Base-by-base conservation (phyloP, 2,113 vertebrate species). In the Anarhynchus alexandrinus region DNA sequence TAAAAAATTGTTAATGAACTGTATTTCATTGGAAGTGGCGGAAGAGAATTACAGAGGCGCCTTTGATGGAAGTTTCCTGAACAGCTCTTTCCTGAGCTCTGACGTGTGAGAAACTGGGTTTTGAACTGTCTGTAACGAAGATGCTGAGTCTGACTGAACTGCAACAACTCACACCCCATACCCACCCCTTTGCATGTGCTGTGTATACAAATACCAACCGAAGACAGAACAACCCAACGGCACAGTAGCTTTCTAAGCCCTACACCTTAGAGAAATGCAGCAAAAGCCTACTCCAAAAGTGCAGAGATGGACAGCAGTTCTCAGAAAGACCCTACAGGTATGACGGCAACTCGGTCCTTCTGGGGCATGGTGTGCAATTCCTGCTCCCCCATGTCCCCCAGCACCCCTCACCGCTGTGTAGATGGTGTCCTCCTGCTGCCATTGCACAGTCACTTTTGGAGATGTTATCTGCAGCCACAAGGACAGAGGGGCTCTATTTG, bases 281-380 rank as follows among this genome's bases (percentile, higher is more conserved):
- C 11, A 61, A 76, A 87, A 88, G 4, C 34, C 45, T 43, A 22
- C 9, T 11, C 19, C 4, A 20, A 9, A 65, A 73, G 21, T 3
- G 3, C 12, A n/a, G 40, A 65, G 38, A 23, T 4, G 13, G 58
- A 2, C 12, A 67, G 16, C 15, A 66, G 0, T 20, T 71, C 22
- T 54, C 2, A 1, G 34, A 22, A 86, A n/a, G 69, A 14, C 42
- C 25, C 29, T 26, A 0, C 5, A n/a, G 36, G 23, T 30, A 4
- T 10, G 34, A 49, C 9, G 27, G 10, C 30, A 80, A 3, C 29
- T 49, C 1, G 0, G 6, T 38, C 23, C 17, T 72, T 12, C 34
- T 45, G 36, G 4, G 17, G 14, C 19, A 27, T 1, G 2, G 18
- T 13, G 25, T 2, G 1, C 22, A 42, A 0, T 12, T 65, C 54